A percentile compares a stretch with the other conserved stretches of the same genome.
Conservation (phyloP, 2,888 invertebrate genomes). For the Desoria tigrina region DNA sequence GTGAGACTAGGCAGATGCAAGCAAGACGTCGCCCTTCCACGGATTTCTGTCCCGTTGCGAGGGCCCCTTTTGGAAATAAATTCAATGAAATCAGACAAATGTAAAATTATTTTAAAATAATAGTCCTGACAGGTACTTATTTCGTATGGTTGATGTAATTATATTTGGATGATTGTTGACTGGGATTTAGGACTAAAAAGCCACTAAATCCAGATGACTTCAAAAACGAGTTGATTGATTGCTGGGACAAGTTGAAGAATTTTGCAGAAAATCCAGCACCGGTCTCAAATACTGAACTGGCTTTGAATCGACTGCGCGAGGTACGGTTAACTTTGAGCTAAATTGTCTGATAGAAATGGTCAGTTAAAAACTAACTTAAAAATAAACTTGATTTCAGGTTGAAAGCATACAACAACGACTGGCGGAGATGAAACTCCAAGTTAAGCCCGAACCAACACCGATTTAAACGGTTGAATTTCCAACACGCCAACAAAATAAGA, state of each 20-base stretch:
- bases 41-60: constrained; percentile 9
- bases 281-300: constrained; percentile 28
- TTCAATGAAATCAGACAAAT: neutral
- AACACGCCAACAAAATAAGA: too few relatives aligned
- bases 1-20: constrained; percentile 30
- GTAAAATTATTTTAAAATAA: neutral
- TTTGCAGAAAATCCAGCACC: constrained; percentile 35
- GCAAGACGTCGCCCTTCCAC: neutral
- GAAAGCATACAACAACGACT: constrained; percentile 10
- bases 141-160: neutral
- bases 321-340: constrained; percentile 9
- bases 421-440: neutral
- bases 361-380: neutral
- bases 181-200: neutral
- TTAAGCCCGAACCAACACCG: neutral
- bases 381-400: neutral
- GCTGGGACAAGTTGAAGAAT: constrained; percentile 30
- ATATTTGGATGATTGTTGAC: neutral
- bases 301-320: constrained; percentile 36
- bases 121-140: too few relatives aligned
- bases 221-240: constrained; percentile 25
- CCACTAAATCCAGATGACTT: constrained; percentile 19
- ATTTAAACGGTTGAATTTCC: too few relatives aligned
- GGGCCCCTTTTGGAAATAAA: constrained; percentile 40
- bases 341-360: neutral